Base-by-base conservation (phyloP, 2,888 invertebrate species). In the Tetragnatha montana region DNA sequence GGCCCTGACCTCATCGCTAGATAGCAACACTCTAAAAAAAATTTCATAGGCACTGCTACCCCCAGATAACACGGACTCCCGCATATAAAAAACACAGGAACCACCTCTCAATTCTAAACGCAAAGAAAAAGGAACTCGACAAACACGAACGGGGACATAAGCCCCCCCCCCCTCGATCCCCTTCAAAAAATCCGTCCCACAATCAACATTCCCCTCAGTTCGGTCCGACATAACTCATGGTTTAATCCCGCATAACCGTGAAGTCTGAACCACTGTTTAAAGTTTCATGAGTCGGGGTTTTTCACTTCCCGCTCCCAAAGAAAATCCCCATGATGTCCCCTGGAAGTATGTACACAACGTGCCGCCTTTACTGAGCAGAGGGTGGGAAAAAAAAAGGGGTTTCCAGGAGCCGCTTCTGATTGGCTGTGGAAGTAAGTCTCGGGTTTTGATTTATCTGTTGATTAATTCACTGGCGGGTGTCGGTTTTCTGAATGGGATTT, bases 251-350 rank as follows among this genome's bases (percentile, higher is more conserved):
- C 70, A 85, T 71, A 50, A 70, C 78, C 85, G 50, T 70, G 85
- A 70, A 76, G 69, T 85, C 78, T 78, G 76, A 85, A 78, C 85
- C 76, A 68, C 83, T 83, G 88, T 88, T 88, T 83, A 88, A 88
- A 88, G 19, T 88, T 88, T 88, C 88, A 88, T 88, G 88, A 88
- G 88, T 71, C 50, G 2, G 49, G 8, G 1, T 69, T 76, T 76
- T 84, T 84, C 35, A 70, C n/a, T 70, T 70, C 22, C 70, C 70
- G 49, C 47, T 49, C 0, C 22, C 70, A 1, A 10, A 17, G 4
- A 69, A 84, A 84, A n/a, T 76, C 76, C 50, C 69, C n/a, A n/a
- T 68, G 50, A 69, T 69, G 21, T 80, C 79, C 47, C 79, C 47
- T 73, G 12, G 80, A 47, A 81, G 75, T 87, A 75, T 81, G 81